phyloP scores from a whole-genome alignment of 2,888 invertebrate species.

The Tinea semifulvella region DNA sequence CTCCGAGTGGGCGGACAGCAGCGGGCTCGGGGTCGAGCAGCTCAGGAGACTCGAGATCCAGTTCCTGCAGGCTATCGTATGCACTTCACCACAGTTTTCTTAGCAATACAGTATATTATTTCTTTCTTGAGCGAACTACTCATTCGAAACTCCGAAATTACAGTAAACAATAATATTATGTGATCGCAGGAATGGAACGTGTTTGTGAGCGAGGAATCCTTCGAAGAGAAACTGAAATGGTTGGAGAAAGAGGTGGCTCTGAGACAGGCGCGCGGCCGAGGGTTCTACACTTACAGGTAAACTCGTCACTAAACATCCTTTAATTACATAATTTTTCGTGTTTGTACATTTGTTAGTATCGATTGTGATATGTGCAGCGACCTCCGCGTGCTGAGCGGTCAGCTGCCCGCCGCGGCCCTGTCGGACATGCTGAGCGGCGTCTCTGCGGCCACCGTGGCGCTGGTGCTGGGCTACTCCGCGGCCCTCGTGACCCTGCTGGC shows the following conservation, averaged over 20 bases:
- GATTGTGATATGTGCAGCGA: too few species aligned
- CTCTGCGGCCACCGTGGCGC: constrained; percentile 62
- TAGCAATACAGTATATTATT: background rate
- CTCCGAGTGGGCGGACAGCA: constrained; percentile 92
- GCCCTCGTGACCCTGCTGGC: constrained; percentile 68
- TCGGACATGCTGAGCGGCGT: constrained; percentile 55
- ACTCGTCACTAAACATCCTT: too few species aligned
- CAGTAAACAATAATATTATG: constrained; percentile 9
- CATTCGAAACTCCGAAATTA: background rate
- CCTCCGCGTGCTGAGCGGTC: constrained; percentile 64
- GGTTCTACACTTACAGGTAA: constrained; percentile 87
- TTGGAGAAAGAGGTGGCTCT: constrained; percentile 79
- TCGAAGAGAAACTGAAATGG: constrained; percentile 74
- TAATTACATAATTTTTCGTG: too few species aligned
- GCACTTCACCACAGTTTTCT: too few species aligned
- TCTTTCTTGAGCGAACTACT: background rate
- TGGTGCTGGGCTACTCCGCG: constrained; percentile 69
- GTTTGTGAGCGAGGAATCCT: constrained; percentile 78
- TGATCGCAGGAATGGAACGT: constrained; percentile 83
- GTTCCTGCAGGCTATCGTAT: constrained; percentile 90
- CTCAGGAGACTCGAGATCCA: constrained; percentile 87
- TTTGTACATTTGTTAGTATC: too few species aligned
- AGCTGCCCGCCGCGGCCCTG: constrained; percentile 38
- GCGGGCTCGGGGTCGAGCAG: constrained; percentile 76
- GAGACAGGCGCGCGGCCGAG: constrained; percentile 74